Evolutionary conservation across 2,113 vertebrate genomes (phyloP).

Genomic region (Helogale parvula): DNA sequence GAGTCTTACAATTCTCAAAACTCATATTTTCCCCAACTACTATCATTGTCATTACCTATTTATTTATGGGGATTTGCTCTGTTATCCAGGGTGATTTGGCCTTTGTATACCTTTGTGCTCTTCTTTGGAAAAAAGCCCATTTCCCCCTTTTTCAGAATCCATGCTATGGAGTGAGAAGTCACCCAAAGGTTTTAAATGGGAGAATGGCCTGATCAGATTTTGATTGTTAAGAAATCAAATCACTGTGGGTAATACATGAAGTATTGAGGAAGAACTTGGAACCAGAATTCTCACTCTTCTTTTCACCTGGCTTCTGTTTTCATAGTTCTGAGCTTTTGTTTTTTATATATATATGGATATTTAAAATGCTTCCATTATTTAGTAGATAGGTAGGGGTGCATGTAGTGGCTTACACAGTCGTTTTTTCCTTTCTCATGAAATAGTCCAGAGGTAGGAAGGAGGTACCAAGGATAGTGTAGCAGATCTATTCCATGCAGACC

Average conservation of each 20-base stretch:
- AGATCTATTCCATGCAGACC: not conserved
- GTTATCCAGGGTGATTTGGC: not conserved
- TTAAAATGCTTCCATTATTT: not conserved
- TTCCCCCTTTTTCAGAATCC: not conserved
- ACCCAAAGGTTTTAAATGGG: not conserved
- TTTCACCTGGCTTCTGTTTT: not conserved
- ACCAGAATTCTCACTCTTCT: constrained; percentile 13
- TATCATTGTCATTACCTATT: not conserved
- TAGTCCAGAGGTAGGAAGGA: not conserved
- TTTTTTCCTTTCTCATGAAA: not conserved
- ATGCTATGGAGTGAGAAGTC: not conserved
- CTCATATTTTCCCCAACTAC: not conserved
- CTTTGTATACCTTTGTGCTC: not conserved
- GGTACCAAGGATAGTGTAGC: not conserved
- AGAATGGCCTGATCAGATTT: constrained; percentile 19
- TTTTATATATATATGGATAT: too few species aligned
- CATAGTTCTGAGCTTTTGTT: not conserved
- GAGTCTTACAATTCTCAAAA: not conserved
- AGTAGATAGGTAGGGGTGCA: not conserved
- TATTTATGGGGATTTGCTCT: not conserved
- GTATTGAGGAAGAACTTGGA: not conserved
- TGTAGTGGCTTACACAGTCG: not conserved
- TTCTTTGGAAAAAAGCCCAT: not conserved
- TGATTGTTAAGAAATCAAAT: not conserved
- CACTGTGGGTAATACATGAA: not conserved